Percentiles rank a stretch among this genome's conserved stretches.
Evolutionary conservation across 2,888 invertebrate species (phyloP).

Genomic region (Dicycla oo): DNA sequence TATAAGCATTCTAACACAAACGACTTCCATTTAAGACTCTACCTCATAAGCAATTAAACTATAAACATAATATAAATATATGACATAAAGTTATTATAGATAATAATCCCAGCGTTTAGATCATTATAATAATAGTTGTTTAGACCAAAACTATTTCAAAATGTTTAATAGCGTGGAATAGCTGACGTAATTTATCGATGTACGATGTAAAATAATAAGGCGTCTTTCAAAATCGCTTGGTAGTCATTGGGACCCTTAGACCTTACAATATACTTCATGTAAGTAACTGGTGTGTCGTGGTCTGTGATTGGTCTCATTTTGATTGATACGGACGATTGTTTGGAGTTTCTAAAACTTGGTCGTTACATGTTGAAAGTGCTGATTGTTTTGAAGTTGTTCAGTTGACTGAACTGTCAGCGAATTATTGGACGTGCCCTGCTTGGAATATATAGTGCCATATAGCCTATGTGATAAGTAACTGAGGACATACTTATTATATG

Average conservation of each 20-base stretch:
- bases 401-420: conserved; percentile 5
- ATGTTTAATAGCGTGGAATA: conserved; percentile 44
- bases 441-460: not conserved
- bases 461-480: not conserved
- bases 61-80: conserved; percentile 42
- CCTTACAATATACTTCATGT: conserved; percentile 43
- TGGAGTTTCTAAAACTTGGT: conserved; percentile 49
- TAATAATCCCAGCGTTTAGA: conserved; percentile 46
- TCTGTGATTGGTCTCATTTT: conserved; percentile 48
- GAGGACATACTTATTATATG: not conserved
- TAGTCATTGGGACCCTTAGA: conserved; percentile 35
- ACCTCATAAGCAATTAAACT: conserved; percentile 50
- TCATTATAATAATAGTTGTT: conserved; percentile 53
- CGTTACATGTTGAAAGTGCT: conserved; percentile 45
- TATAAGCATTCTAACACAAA: conserved; percentile 11
- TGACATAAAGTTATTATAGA: conserved; percentile 48
- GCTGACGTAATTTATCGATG: conserved; percentile 52
- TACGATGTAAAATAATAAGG: conserved; percentile 49
- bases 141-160: conserved; percentile 49
- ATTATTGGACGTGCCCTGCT: not conserved
- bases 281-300: conserved; percentile 53
- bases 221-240: conserved; percentile 26
- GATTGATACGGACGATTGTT: conserved; percentile 37
- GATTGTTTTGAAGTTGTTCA: conserved; percentile 49
- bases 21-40: conserved; percentile 13